Percentiles rank a stretch among this genome's conserved stretches.
Evolutionary conservation across 2,888 invertebrate genomes (phyloP).

Genomic region (Andricus quercusramuli): DNA sequence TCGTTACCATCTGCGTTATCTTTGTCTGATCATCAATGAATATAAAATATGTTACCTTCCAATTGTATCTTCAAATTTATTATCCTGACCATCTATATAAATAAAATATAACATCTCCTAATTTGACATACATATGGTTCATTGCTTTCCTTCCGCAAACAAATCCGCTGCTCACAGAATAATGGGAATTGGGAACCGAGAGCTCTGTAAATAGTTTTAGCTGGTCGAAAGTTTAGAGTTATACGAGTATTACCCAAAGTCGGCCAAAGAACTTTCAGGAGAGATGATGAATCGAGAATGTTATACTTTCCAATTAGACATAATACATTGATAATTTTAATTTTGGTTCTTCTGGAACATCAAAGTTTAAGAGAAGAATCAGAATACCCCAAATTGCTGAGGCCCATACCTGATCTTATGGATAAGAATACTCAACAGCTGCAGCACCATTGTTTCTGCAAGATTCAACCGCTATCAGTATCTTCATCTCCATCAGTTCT

Average conservation of each 20-base stretch:
- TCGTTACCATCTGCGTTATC: too few species aligned
- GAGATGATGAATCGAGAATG: too few species aligned
- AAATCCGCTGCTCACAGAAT: too few species aligned
- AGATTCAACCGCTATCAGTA: slow-evolving; percentile 27
- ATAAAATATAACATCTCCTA: too few species aligned
- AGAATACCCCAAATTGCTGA: slow-evolving; percentile 26
- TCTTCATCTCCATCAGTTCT: slow-evolving; percentile 36
- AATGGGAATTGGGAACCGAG: too few species aligned
- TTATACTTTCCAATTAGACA: neutral
- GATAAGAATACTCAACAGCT: slow-evolving; percentile 30
- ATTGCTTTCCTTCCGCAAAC: too few species aligned
- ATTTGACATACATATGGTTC: too few species aligned
- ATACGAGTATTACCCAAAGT: too few species aligned
- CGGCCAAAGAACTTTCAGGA: too few species aligned
- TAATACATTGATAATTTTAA: neutral
- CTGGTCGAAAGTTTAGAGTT: too few species aligned
- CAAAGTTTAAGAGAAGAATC: slow-evolving; percentile 4
- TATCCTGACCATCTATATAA: neutral
- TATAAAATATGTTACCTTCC: neutral
- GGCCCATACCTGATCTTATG: neutral
- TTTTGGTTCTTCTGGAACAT: neutral
- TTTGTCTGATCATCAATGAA: neutral
- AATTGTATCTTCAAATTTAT: neutral
- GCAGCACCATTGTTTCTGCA: slow-evolving; percentile 35
- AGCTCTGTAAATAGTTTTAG: too few species aligned